These are phyloP conservation scores for Prochilodus magdalenae DNA, from an alignment of 2,113 vertebrate species.

Conservation along the genomic window DNA sequence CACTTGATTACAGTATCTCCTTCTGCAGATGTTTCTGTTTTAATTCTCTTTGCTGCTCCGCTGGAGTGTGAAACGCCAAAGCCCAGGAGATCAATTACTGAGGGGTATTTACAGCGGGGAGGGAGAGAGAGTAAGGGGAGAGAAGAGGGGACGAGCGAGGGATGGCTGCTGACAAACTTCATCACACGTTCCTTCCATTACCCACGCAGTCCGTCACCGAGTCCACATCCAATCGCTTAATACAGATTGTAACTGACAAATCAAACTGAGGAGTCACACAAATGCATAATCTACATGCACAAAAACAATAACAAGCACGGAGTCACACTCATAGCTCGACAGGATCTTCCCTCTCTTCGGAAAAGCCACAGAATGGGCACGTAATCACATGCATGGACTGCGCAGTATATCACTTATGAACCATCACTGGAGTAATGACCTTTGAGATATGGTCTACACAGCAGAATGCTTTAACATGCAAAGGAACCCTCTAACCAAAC, in stretches of 20 bases:
- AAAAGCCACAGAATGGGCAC: no score
- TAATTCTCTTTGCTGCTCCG: conserved; percentile 63
- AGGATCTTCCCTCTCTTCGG: neutral
- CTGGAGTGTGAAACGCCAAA: conserved; percentile 61
- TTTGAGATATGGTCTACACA: no score
- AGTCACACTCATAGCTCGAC: no score
- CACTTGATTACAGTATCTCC: conserved; percentile 64
- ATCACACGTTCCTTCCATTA: conserved; percentile 8
- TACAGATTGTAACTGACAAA: neutral
- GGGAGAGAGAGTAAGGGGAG: conserved; percentile 39
- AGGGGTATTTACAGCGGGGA: conserved; percentile 69
- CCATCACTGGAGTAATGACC: no score
- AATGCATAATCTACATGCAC: neutral
- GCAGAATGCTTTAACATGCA: no score
- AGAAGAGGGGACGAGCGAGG: conserved; percentile 36
- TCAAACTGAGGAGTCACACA: neutral
- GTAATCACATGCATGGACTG: no score
- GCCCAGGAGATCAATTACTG: conserved; percentile 74
- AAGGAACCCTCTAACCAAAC: no score
- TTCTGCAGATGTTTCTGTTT: conserved; percentile 64
- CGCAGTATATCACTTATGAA: no score
- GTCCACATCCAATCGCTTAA: neutral
- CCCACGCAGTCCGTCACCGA: neutral
- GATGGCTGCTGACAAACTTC: conserved; percentile 24
- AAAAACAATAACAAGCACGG: neutral